These are phyloP conservation scores for Bettongia penicillata DNA, from an alignment of 2,113 vertebrate species.

Conservation along the genomic window DNA sequence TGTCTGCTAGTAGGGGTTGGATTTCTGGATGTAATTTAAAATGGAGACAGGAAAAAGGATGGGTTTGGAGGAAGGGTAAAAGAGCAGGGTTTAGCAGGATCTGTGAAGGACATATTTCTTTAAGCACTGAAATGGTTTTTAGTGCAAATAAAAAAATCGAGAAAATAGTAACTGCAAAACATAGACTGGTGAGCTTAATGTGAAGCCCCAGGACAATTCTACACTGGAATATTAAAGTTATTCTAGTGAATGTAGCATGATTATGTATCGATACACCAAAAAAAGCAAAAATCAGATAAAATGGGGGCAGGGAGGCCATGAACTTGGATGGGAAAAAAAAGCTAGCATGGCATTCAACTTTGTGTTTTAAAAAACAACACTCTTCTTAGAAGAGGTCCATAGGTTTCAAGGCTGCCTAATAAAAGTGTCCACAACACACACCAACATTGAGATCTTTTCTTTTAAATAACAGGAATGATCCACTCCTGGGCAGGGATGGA, in stretches of 20 bases:
- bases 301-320: not conserved
- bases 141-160: too few species aligned
- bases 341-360: not conserved
- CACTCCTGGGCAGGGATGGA: not conserved
- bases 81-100: too few species aligned
- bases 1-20: not conserved
- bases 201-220: not conserved
- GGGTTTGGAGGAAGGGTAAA: not conserved
- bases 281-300: not conserved
- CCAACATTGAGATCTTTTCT: not conserved
- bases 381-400: not conserved
- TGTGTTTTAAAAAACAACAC: not conserved
- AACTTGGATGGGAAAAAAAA: not conserved
- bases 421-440: not conserved
- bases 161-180: not conserved
- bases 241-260: not conserved
- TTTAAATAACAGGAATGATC: not conserved
- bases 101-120: too few species aligned
- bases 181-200: not conserved
- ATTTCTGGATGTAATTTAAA: too few species aligned
- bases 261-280: not conserved
- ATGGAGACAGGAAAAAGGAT: too few species aligned
- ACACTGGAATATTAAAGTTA: not conserved
- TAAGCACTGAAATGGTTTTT: too few species aligned
- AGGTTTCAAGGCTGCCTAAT: not conserved